Evolutionary conservation across 2,888 invertebrate genomes (phyloP), one percentile per base, ranked within the genome.

Genomic region (Rapana venosa): DNA sequence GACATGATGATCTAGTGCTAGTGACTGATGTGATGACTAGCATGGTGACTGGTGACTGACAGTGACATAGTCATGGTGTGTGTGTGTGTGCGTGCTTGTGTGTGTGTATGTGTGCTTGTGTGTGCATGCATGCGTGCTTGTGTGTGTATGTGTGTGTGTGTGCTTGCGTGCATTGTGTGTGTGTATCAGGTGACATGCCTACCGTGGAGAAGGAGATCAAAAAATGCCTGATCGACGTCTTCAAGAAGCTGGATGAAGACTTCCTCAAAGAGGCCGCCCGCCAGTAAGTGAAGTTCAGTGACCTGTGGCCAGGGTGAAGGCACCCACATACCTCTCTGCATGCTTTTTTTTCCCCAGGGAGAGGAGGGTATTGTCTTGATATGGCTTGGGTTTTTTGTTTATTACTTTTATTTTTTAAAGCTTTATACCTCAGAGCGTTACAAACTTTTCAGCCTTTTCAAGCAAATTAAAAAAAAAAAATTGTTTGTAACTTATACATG

Each of bases 171-270:
- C 26, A n/a, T 11, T 81, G 22, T 56, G 15, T 87, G 4, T 87
- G 2, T 35, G 13, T 35, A 85, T 30, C 94, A 95, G 95, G 95
- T 88, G 94, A 95, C 85, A 77, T 94, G 5, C 70, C 90, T 32
- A 91, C 92, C 56, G 93, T 97, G 70, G 96, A 96, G 87, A 96
- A 95, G 93, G 95, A 96, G 35, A 95, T 97, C 70, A 96, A 96
- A 92, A 96, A 95, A 92, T 93, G 94, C 66, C 95, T 97, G 90
- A 94, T 95, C n/a, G 96, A 97, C 77, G 93, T 95, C 5, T 97
- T 96, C 93, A 97, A 96, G 92, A 95, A 96, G 90, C 95, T 96
- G 17, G 97, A 97, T 93, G 97, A 97, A 61, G 96, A 96, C 77
- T 97, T 97, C 93, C 94, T 97, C 32, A 95, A 94, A 90, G 94